Evolutionary conservation across 2,888 invertebrate genomes (phyloP), one percentile per base, ranked within the genome.

Genomic region (Flabesymbios commensalis): DNA sequence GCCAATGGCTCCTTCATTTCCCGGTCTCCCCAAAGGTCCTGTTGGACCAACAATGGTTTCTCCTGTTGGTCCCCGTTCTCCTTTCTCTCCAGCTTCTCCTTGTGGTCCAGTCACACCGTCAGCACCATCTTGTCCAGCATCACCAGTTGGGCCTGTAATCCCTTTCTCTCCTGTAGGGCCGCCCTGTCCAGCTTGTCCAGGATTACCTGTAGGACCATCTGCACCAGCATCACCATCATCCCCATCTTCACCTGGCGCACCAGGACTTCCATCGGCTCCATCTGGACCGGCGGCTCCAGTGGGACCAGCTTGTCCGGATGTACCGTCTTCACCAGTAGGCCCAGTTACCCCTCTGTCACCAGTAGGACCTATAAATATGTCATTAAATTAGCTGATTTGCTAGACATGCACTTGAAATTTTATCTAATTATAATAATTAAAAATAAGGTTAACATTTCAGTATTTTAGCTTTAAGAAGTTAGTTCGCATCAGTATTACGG

Each of bases 151-250:
- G 29, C 63, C 63, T n/a, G 28, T 48, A 7, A 7, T 14, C 22
- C 65, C 65, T 26, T 32, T 32, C 19, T 3, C 3, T 33, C 59
- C 67, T 4, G 54, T 45, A 14, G 52, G 29, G 22, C 64, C 67
- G 28, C 24, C 31, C 5, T 33, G 5, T 45, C 67, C 67, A 28
- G 45, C 29, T 7, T 14, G 24, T 36, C 67, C 67, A n/a, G 29
- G 39, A 3, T 28, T 24, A 28, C 62, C 62, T 24, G 52, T 57
- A 17, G 31, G 24, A 14, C 62, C 62, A 39, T 41, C 22, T 17
- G 43, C 36, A 28, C 62, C 62, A 17, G 39, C 31, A n/a, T 19
- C 0, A 26, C 62, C 62, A n/a, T n/a, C 10, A n/a, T 26, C 28
- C 36, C 58, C 58, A 22, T 32, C 5, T 29, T 36, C 42, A 22